Base-by-base conservation (phyloP, 2,888 invertebrate genomes). In the Cordylochernes scorpioides region DNA sequence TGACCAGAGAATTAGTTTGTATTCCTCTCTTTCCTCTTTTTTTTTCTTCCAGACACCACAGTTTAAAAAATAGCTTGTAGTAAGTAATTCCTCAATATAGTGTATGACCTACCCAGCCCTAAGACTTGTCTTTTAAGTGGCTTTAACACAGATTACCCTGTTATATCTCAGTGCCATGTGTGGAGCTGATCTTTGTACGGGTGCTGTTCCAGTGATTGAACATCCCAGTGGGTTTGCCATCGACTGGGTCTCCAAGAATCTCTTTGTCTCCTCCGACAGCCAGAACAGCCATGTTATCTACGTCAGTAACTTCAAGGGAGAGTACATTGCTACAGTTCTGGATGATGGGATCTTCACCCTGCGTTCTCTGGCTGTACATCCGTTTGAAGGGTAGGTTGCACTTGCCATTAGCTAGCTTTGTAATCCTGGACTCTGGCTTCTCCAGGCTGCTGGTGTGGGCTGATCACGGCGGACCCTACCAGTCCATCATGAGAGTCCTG, bases 201-300 rank as follows among this genome's bases (percentile, higher is more conserved):
- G n/a, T n/a, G n/a, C n/a, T n/a, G n/a, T 28, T 29, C 39, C 36
- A 55, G 55, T 61, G 25, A 53, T 64, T 34, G 58, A 59, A 39
- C 54, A 58, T 41, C 66, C 69, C 17, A 60, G 61, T 29, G 77
- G 71, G 3, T 63, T 82, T 48, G 73, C 74, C 19, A 61, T 80
- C 33, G 78, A 82, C 58, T 74, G 73, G 72, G 62, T 72, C 33
- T 71, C 73, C 10, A 59, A 65, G 25, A 62, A 71, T 46, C 59
- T 75, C 53, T 74, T 70, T 54, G 66, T 75, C 48, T 65, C 68
- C 0, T 63, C 66, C 1, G 56, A 53, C 33, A 61, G 64, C 7
- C 57, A 56, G 31, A 48, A 44, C 3, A 44, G 49, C 15, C 57
- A 54, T 30, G 22, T n/a, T n/a, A 71, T 82, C 39, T 58, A 64